phyloP scores from a whole-genome alignment of 92 coral and sea anemone genomes.

The Porites divaricata region DNA sequence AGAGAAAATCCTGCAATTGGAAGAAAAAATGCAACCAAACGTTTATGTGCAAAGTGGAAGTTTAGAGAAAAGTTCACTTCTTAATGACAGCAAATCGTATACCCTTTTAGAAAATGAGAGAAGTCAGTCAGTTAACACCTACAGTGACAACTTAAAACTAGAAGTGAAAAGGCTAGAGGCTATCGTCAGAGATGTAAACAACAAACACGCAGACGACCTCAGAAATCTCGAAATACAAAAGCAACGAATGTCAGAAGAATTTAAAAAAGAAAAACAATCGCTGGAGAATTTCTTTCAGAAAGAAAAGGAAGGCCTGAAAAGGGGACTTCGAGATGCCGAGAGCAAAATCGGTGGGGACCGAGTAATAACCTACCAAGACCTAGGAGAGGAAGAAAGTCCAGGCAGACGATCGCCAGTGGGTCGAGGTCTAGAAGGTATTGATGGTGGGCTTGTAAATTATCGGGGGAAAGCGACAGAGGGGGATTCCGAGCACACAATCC shows the following conservation, averaged over 20 bases:
- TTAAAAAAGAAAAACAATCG: constrained; percentile 71
- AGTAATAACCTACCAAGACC: not conserved
- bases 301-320: constrained; percentile 58
- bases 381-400: not conserved
- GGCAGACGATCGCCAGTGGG: not conserved
- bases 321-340: constrained; percentile 55
- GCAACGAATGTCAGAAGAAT: constrained; percentile 71
- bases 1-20: constrained; percentile 57
- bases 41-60: not conserved
- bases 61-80: not conserved
- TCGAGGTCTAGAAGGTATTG: not conserved
- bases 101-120: constrained; percentile 19
- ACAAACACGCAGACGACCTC: constrained; percentile 74
- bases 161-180: constrained; percentile 73
- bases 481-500: constrained; percentile 48
- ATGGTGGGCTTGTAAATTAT: not conserved
- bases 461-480: not conserved
- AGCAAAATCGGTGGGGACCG: constrained; percentile 9
- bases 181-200: constrained; percentile 55
- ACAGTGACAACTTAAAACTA: constrained; percentile 58
- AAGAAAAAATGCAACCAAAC: constrained; percentile 42
- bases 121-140: constrained; percentile 18
- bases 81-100: not conserved
- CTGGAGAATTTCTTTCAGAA: constrained; percentile 68
- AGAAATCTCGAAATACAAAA: constrained; percentile 71